Percentiles rank a stretch among this genome's conserved stretches.
Evolutionary conservation across 2,113 vertebrate species (phyloP).

Genomic region (Camarhynchus parvulus): DNA sequence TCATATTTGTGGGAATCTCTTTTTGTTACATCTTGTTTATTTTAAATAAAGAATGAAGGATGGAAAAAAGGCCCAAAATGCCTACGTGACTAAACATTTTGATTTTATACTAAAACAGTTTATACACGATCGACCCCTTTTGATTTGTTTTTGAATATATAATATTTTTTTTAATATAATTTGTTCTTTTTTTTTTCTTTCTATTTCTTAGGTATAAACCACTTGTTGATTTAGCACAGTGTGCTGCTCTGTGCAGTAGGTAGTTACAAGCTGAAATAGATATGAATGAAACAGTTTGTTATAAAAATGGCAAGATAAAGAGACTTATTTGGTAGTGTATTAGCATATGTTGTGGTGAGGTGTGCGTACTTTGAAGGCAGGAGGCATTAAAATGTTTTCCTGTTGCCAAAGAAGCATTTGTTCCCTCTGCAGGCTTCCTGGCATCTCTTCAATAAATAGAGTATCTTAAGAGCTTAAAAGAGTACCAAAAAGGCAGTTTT

Average conservation of each 20-base stretch:
- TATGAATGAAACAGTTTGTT: conserved; percentile 58
- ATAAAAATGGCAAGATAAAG: conserved; percentile 62
- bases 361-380: conserved; percentile 54
- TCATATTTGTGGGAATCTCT: neutral
- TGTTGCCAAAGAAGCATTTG: conserved; percentile 69
- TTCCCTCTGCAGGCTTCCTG: conserved; percentile 43
- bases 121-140: neutral
- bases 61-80: neutral
- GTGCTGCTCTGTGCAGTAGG: conserved; percentile 16
- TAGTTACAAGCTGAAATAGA: conserved; percentile 29
- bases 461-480: conserved; percentile 50
- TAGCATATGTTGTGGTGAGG: conserved; percentile 49
- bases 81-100: neutral
- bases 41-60: neutral
- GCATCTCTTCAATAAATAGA: conserved; percentile 42
- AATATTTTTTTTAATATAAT: neutral
- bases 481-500: conserved; percentile 43
- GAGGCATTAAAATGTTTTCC: conserved; percentile 46
- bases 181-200: neutral
- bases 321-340: conserved; percentile 49
- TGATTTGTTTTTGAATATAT: neutral
- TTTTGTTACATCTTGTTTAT: conserved; percentile 10
- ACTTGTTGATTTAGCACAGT: conserved; percentile 25
- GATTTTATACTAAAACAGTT: neutral
- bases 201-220: neutral